Conservation (phyloP, 1,140 invertebrate genomes). For the Cataglyphis hispanica region DNA sequence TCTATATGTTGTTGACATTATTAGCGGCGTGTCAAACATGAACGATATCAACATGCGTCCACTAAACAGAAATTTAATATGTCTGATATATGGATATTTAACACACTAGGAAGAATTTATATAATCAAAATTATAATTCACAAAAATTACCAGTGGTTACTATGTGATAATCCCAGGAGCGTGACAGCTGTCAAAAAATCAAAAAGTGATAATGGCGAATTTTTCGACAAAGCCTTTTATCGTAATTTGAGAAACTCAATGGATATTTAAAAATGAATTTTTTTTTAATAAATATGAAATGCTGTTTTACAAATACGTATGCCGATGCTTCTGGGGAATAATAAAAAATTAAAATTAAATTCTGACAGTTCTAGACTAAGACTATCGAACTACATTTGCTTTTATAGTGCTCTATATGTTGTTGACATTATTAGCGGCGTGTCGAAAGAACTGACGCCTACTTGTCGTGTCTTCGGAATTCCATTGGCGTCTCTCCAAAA, state of each 20-base stretch:
- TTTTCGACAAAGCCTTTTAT: too few relatives aligned
- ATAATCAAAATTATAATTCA: background rate
- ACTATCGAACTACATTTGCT: constrained; percentile 30
- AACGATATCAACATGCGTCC: too few relatives aligned
- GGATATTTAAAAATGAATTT: background rate
- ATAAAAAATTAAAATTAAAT: background rate
- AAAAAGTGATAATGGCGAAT: too few relatives aligned
- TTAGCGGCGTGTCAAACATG: constrained; percentile 55
- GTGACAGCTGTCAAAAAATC: background rate
- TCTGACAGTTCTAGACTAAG: background rate
- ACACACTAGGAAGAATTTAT: too few relatives aligned
- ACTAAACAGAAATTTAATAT: too few relatives aligned
- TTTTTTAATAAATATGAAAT: background rate
- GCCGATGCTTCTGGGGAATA: background rate
- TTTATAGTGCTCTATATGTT: constrained; percentile 11
- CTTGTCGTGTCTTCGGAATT: constrained; percentile 64
- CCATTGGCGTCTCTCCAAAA: constrained; percentile 74
- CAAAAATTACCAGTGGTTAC: background rate
- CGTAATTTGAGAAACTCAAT: too few relatives aligned
- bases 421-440: constrained; percentile 66
- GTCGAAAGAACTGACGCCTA: constrained; percentile 41
- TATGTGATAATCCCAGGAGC: background rate
- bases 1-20: constrained; percentile 63
- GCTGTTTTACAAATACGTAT: background rate
- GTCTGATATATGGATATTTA: too few relatives aligned